Conservation (phyloP, 2,888 invertebrate species). For the Lomographa bimaculata region DNA sequence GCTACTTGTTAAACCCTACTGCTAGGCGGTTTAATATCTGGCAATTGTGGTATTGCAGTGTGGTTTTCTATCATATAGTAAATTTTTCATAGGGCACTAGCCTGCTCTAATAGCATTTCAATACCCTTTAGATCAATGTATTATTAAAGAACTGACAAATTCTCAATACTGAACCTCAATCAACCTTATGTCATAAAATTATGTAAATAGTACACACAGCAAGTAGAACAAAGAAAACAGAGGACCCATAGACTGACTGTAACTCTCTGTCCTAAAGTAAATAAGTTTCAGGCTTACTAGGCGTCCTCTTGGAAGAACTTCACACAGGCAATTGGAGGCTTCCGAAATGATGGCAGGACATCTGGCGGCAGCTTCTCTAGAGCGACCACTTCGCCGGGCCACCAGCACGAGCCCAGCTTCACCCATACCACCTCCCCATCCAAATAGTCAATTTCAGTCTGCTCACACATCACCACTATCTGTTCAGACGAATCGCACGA, state of each 20-base stretch:
- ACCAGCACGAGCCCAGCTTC: slow-evolving; percentile 91
- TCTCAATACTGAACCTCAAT: slow-evolving; percentile 9
- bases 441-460: slow-evolving; percentile 86
- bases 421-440: slow-evolving; percentile 94
- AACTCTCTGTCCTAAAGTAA: too few species aligned
- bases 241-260: not conserved
- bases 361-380: slow-evolving; percentile 86
- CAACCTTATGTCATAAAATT: slow-evolving; percentile 31
- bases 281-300: slow-evolving; percentile 85
- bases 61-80: too few species aligned
- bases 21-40: too few species aligned
- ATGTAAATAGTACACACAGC: slow-evolving; percentile 41
- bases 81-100: too few species aligned
- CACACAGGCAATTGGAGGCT: slow-evolving; percentile 90
- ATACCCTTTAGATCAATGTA: too few species aligned
- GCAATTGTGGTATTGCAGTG: too few species aligned
- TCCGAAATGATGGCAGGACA: slow-evolving; percentile 85
- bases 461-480: slow-evolving; percentile 86
- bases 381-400: slow-evolving; percentile 92
- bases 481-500: slow-evolving; percentile 73
- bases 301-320: slow-evolving; percentile 93
- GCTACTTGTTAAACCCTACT: too few species aligned
- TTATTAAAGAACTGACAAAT: too few species aligned
- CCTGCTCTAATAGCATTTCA: too few species aligned
- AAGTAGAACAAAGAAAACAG: slow-evolving; percentile 37